Evolutionary conservation across 2,888 invertebrate species (phyloP), one percentile per base, ranked within the genome.

Genomic region (Tiliacea aurago): DNA sequence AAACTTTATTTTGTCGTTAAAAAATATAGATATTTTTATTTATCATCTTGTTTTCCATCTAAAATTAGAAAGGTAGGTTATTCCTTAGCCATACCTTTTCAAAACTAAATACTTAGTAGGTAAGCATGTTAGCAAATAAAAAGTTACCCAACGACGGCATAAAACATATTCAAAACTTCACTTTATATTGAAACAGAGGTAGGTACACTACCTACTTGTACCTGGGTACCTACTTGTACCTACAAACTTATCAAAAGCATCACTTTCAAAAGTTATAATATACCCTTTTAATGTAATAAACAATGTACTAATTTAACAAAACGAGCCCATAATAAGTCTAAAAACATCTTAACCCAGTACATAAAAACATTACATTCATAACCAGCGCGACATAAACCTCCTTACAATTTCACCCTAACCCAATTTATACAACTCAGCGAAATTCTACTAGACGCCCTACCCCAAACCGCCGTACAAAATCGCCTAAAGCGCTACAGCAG

Each of bases 401-500:
- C 68, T 81, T 84, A 65, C 84, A 72, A 72, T 80, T 82, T 76
- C 84, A 82, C 81, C 82, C 82, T 84, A 73, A 82, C 76, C 67
- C 66, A 84, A 81, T 80, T 84, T 76, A 43, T 70, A 80, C 82
- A 73, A 82, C 55, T 78, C 85, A 84, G 83, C 78, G 62, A 62
- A 80, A 83, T 66, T 80, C 62, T 80, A 78, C 88, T 92, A 91
- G 89, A 91, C 90, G 88, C 73, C 82, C 76, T 28, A 76, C 73
- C 71, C 75, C 74, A 81, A 84, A 86, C 84, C 77, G 75, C 82
- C 87, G 87, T 90, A 90, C 86, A 86, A 90, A 90, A 87, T 83
- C 74, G 74, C 76, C 78, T 79, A 79, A 78, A 92, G 93, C 93
- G 93, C 92, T 89, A 63, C 82, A 91, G 90, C 90, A 80, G 92